Base-by-base conservation (phyloP, 2,888 invertebrate genomes). In the Cepaea hortensis region DNA sequence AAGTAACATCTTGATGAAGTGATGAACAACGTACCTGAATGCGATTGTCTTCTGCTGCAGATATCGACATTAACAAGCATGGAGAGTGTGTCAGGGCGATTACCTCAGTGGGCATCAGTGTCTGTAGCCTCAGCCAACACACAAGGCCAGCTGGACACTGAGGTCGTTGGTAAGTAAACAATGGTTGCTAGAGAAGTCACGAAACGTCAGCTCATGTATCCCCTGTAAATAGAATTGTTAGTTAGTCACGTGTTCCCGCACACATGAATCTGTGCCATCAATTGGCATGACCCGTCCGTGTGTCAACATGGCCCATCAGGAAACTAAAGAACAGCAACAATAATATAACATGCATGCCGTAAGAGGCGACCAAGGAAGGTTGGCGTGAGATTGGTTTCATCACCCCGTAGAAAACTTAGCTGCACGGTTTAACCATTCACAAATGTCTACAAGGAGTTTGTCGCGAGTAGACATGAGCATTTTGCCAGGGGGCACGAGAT, bases 71-170 rank as follows among this genome's bases (percentile, higher is more conserved):
- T 0, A 55, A 3, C 20, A 48, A 46, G 46, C 46, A 79, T 79
- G 79, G 55, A 79, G 23, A 79, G 79, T 55, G 79, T 79, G 46
- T 55, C 79, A 55, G 79, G 79, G 1, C 20, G 79, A 61, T 23
- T n/a, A 11, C 79, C 55, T 11, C 79, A 79, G 23, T 79, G 79
- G 79, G 61, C 79, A 50, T 55, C 79, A 15, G 20, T 55, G 46
- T 23, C n/a, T 61, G 23, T 61, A n/a, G 79, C 18, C 15, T 20
- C 79, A 6, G 79, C 79, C 18, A 46, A 61, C 23, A 79, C 79
- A 9, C 20, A 50, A 18, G 79, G 79, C 2, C 55, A 55, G 15
- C 55, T 79, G 55, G 20, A 18, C 18, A 79, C 79, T 6, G 79
- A 79, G 18, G 35, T 82, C 0, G 15, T 77, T 46, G 82, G 55